Evolutionary conservation across 2,888 invertebrate genomes (phyloP), one percentile per base, ranked within the genome.

Genomic region (Epinotia demarniana): DNA sequence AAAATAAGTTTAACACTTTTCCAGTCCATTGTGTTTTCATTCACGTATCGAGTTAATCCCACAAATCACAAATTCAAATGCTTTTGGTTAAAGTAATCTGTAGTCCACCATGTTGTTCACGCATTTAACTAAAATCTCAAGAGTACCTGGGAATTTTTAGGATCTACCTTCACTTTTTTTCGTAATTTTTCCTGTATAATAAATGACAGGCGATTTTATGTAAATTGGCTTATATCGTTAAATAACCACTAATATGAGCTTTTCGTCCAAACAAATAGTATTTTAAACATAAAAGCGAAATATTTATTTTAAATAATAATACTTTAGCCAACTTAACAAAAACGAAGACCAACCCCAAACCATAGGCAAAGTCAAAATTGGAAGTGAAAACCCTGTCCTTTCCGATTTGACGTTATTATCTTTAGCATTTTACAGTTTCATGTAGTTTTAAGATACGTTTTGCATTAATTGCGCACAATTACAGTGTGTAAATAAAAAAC

Each of bases 101-200:
- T 81, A 83, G 85, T 87, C 90, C 91, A 92, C 92, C 92, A 89
- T 91, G 80, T 86, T 88, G 84, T 86, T 81, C 91, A 92, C 90
- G 89, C 90, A 88, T 85, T 79, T 85, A 78, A 81, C 67, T 79
- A 74, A 73, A 77, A 53, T n/a, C 11, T 62, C 53, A 33, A 58
- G 58, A 33, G 66, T 70, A 18, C 63, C 39, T 58, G 9, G 18
- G 13, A 53, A 27, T 76, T 67, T 72, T 80, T 58, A 78, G 13
- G 8, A 77, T 77, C 80, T 90, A 90, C 89, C 89, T 85, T 79
- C 89, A 19, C 19, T 55, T 67, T 64, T 46, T 13, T 2, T n/a
- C 11, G 23, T 23, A 16, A 23, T 49, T 1, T n/a, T 33, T 61
- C 16, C 23, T 27, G 13, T 61, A 16, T 8, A 27, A 11, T n/a